A percentile compares a stretch with the other conserved stretches of the same genome.
Evolutionary conservation across 2,888 invertebrate genomes (phyloP).

Genomic region (Drymonia ruficornis): DNA sequence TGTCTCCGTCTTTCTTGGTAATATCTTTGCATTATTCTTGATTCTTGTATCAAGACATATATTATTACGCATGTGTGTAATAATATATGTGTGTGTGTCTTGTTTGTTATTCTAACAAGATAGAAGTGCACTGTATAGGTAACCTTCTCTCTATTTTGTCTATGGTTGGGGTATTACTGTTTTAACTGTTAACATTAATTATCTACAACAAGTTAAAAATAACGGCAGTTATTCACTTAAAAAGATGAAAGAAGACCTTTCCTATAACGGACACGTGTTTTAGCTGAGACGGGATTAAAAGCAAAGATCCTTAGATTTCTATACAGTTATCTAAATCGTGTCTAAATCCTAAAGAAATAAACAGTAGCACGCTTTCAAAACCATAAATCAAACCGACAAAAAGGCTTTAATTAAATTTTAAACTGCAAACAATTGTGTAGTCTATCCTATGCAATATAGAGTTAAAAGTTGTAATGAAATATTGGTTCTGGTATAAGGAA

Average conservation of each 20-base stretch:
- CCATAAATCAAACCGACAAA: conserved; percentile 28
- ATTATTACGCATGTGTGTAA: too few relatives aligned
- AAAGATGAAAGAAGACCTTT: not conserved
- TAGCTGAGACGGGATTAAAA: conserved; percentile 14
- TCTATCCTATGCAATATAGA: not conserved
- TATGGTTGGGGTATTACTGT: too few relatives aligned
- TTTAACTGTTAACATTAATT: not conserved
- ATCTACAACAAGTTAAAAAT: conserved; percentile 5
- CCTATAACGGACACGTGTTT: conserved; percentile 16
- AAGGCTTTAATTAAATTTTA: conserved; percentile 14
- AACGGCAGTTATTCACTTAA: not conserved
- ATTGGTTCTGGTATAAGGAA: not conserved
- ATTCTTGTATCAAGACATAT: too few relatives aligned
- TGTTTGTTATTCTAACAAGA: too few relatives aligned
- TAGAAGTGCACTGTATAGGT: too few relatives aligned
- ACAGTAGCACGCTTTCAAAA: conserved; percentile 37
- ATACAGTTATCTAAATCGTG: conserved; percentile 30
- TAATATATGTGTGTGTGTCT: too few relatives aligned
- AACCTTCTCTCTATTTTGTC: too few relatives aligned
- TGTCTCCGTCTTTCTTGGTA: too few relatives aligned
- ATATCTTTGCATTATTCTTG: too few relatives aligned
- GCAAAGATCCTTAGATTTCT: conserved; percentile 10
- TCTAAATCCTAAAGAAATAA: conserved; percentile 26
- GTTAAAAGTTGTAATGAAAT: conserved; percentile 14
- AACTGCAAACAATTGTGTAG: conserved; percentile 5